Base-by-base conservation (phyloP, 2,888 invertebrate species). In the Dryadula phaetusa region DNA sequence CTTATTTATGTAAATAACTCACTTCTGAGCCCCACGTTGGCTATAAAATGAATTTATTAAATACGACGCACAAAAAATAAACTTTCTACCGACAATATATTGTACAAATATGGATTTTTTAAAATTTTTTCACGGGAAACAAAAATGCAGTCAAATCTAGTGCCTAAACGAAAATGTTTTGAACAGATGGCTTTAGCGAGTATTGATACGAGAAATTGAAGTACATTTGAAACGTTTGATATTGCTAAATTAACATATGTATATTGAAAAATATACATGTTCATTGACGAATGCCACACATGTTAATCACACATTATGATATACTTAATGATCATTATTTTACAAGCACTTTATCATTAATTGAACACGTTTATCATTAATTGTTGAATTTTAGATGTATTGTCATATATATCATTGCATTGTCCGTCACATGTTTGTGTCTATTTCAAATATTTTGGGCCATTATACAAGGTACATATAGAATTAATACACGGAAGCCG, bases 61-160 rank as follows among this genome's bases (percentile, higher is more conserved):
- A 28, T 60, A 40, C n/a, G 28, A 60, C 60, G 60, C 60, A 60
- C 60, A 60, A 60, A 60, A n/a, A 58, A 25, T 52, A 16, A 42
- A 28, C 6, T 60, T 44, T 42, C 60, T 60, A 60, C 60, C 32
- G 60, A 60, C 44, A 44, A 60, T 60, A 60, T 60, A 22, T 60
- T 60, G 60, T 60, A 60, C 28, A 60, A 60, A 44, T 40, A 25
- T 10, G 22, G 22, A 1, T 4, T 28, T 28, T 58, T 58, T 58
- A 28, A 16, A 28, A 28, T 22, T 60, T 60, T 60, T 60, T 60
- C n/a, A 20, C 10, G 10, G 18, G 12, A 28, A 44, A 60, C 18
- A 12, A 22, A 52, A 18, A n/a, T 56, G 40, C 40, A 40, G 40
- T 56, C 1, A n/a, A 56, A 40, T 16, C 18, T 25, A 44, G 60